Evolutionary conservation across 1,140 invertebrate species (phyloP), one percentile per base, ranked within the genome.

Genomic region (Caenorhabditis briggsae): DNA sequence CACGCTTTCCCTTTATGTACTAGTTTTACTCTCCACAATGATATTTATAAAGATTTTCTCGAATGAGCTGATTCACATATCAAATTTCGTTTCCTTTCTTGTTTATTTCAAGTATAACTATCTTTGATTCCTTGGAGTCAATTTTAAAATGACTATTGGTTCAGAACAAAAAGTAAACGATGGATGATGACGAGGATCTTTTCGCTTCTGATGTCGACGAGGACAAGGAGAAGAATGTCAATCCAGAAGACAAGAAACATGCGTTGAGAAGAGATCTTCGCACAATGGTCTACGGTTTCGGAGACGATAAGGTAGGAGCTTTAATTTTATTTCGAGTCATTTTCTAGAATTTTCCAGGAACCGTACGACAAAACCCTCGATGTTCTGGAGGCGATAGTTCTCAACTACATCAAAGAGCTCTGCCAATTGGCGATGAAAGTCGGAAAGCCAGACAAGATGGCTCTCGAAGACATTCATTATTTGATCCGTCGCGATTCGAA

Each of bases 251-350:
- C 55, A 82, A 74, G 41, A 86, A 86, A 20, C 70, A 78, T 23
- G 83, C 46, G 11, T 59, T 87, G 12, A 43, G 86, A 59, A 78
- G 48, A 58, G 91, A 92, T 64, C 85, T 99, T 59, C 94, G 97
- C 55, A 98, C 97, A 91, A 99, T 99, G 97, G 98, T 99, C 96
- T 99, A 97, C 93, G 98, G 98, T 0, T 99, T 99, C 94, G 98
- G 98, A n/a, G 98, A 99, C 93, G 97, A 99, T 23, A 91, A 92
- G 87, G 88, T 90, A 70, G 16, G n/a, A 46, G 11, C 8, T 41
- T 64, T 33, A 48, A 55, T 64, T 33, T 64, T 41, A 59, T 59
- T 59, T 59, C 50, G 11, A n/a, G 2, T n/a, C 56, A 20, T 11
- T 33, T 12, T 12, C 83, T 23, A 86, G 7, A 50, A 12, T 55